Base-by-base conservation (phyloP, 2,888 invertebrate species). In the Oscheius sp. region DNA sequence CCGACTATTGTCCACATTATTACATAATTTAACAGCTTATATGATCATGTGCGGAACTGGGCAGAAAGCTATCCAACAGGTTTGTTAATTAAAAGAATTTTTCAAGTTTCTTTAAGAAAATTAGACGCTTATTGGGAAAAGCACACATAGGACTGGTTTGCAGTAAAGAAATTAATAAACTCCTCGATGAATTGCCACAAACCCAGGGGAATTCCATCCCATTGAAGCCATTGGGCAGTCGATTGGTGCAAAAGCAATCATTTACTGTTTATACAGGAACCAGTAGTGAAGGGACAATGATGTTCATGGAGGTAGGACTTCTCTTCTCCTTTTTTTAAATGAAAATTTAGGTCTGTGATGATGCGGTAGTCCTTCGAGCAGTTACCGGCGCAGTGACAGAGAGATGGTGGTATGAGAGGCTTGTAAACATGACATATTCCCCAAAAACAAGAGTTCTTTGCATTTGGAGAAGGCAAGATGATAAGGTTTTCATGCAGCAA, bases 341-440 rank as follows among this genome's bases (percentile, higher is more conserved):
- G n/a, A n/a, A 35, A 55, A 23, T 52, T 7, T 21, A 80, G 80
- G 97, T 99, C 49, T 93, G 98, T 77, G 98, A 99, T 89, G 99
- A 99, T 89, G 96, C 91, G 64, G 89, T 91, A 43, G 89, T 90
- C 92, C 94, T 91, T 63, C 88, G 91, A 9, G 90, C 90, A 76
- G 90, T 91, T 13, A 91, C 90, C 35, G 91, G 91, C 3, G 89
- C 90, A 43, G 91, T 91, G 58, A 84, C 88, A 2, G 90, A 90
- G 76, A 92, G 97, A 55, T 99, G 99, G 98, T 99, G 98, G 98
- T 99, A 95, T 90, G 99, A 99, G 89, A 92, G 97, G 70, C 91
- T 99, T 69, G 96, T 99, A 69, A 99, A 99, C 89, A 98, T 99
- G 96, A 98, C 99, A 0, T 99, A 96, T 90, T 96, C 97, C 84